Conservation (phyloP, 2,888 invertebrate species). For the Smittia aterrima region DNA sequence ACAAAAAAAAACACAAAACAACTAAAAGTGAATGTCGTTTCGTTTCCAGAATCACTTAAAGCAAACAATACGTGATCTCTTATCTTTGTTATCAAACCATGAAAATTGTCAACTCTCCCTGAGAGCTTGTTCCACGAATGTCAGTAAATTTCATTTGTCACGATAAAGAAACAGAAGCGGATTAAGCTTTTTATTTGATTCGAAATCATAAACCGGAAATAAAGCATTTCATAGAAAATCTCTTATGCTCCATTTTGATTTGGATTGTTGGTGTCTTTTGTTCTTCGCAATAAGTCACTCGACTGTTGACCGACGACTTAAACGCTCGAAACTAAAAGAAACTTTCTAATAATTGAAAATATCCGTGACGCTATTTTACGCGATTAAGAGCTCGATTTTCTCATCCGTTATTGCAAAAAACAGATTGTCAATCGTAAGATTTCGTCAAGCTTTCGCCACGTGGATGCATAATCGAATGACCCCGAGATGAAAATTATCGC, state of each 20-base stretch:
- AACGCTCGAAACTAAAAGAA: conserved; percentile 15
- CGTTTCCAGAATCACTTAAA: conserved; percentile 11
- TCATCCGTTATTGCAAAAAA: background rate
- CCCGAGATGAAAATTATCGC: background rate
- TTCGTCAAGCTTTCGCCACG: conserved; percentile 3
- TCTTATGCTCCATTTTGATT: background rate
- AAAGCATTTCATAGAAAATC: conserved; percentile 11
- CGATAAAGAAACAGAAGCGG: too few relatives aligned
- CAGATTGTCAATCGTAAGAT: too few relatives aligned
- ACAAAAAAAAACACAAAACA: background rate
- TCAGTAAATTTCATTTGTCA: too few relatives aligned
- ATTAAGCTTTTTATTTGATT: too few relatives aligned
- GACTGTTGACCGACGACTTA: conserved; percentile 6
- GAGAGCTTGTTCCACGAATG: background rate
- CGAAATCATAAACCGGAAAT: conserved; percentile 21
- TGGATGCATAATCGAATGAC: background rate
- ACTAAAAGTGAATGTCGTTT: background rate
- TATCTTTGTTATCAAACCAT: conserved; percentile 28
- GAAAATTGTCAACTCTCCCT: conserved; percentile 7
- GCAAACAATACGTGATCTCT: conserved; percentile 5
- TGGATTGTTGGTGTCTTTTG: background rate
- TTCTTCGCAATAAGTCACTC: too few relatives aligned
- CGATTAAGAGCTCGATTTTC: background rate
- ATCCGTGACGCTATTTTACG: background rate
- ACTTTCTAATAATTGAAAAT: conserved; percentile 19